Evolutionary conservation across 2,113 vertebrate species (phyloP), one percentile per base, ranked within the genome.

Genomic region (Mirounga angustirostris): DNA sequence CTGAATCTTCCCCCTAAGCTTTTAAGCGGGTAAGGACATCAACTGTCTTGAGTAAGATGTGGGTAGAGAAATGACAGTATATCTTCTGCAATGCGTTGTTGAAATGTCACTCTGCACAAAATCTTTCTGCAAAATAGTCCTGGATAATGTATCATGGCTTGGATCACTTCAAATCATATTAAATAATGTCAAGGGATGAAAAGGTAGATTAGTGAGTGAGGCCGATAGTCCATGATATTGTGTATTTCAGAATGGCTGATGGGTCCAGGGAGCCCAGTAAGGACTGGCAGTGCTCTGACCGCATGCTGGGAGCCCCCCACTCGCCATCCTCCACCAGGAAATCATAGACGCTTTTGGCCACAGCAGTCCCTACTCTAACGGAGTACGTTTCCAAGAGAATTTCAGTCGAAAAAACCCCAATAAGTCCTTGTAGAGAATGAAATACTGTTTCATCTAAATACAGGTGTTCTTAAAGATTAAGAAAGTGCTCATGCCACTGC

Each of bases 241-340:
- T 0, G 8, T 10, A 15, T 28, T 33, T 61, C 46, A 12, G 33
- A 4, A 28, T 10, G 5, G 46, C 13, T 0, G 1, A 0, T 0
- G 0, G 8, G 7, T 22, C 15, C 7, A 1, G 4, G 54, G n/a
- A 18, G n/a, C 26, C 16, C 40, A 8, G 11, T 1, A 9, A 18
- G 19, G 22, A 1, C 7, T 6, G 0, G 6, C 9, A 2, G 3
- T 2, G 3, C 36, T 6, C 30, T 7, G 11, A 4, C 11, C 24
- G 0, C 0, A 0, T 5, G 9, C 26, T 18, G 4, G 3, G 4
- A 7, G 9, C 0, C 26, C 40, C 40, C 21, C 3, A 0, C 3
- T 43, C 2, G 3, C 28, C 18, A 1, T 46, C 28, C n/a, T 11
- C 5, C 13, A 15, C 28, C 59, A 6, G 5, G 30, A 93, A 22